Evolutionary conservation across 2,113 vertebrate species (phyloP).

Genomic region (Lycocorax pyrrhopterus): DNA sequence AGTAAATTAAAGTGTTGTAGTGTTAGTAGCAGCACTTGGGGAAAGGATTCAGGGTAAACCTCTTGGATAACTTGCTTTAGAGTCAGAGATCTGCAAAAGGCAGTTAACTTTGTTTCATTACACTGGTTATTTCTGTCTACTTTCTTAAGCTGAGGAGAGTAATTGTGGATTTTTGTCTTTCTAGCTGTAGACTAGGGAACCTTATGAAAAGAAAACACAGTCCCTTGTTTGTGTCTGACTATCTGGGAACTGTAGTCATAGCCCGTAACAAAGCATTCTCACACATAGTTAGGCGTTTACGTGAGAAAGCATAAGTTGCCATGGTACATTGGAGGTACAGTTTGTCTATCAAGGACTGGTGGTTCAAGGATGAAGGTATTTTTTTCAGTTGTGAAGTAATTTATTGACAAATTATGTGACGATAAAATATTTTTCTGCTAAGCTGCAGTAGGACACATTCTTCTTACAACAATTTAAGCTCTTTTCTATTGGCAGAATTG

Average conservation of each 20-base stretch:
- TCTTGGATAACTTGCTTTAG: not conserved
- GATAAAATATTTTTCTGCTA: not conserved
- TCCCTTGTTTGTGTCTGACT: not conserved
- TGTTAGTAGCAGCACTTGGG: not conserved
- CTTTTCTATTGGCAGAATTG: not conserved
- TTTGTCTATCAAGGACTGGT: not conserved
- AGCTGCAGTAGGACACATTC: not conserved
- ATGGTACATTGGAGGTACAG: not conserved
- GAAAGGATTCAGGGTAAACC: not conserved
- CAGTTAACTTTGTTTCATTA: not conserved
- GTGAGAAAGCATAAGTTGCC: not conserved
- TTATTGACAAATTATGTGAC: not conserved
- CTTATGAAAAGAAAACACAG: not conserved
- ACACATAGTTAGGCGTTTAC: not conserved
- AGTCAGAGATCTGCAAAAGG: not conserved
- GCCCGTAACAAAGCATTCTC: not conserved
- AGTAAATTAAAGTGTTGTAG: not conserved
- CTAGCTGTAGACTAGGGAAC: not conserved
- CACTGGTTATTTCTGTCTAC: not conserved
- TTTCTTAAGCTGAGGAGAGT: not conserved
- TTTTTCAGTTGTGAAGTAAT: not conserved
- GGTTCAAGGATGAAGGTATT: not conserved
- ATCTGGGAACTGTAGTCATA: not conserved
- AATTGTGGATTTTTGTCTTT: not conserved
- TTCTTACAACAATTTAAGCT: not conserved